These are phyloP conservation scores for Gadus chalcogrammus DNA, from an alignment of 2,113 vertebrate species.

Conservation along the genomic window DNA sequence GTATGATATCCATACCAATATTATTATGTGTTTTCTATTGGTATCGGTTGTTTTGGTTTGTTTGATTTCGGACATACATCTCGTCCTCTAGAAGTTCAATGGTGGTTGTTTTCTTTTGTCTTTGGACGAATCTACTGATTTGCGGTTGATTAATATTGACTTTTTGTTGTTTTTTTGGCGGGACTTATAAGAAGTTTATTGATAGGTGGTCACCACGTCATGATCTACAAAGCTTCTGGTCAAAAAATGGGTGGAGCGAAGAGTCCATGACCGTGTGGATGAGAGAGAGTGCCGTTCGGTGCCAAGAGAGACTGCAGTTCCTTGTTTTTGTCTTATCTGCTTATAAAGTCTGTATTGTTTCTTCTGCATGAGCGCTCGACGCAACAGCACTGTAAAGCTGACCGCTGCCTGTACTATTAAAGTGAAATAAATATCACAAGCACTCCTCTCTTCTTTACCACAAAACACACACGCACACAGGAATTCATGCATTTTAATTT, in stretches of 20 bases:
- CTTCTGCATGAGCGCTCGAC: conserved; percentile 44
- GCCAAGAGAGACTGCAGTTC: conserved; percentile 10
- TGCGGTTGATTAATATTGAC: too few relatives aligned
- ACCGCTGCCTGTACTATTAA: not conserved
- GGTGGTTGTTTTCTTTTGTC: too few relatives aligned
- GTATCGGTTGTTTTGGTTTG: conserved; percentile 10
- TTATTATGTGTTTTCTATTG: not conserved
- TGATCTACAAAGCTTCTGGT: too few relatives aligned
- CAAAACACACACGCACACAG: too few relatives aligned
- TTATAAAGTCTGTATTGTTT: conserved; percentile 22
- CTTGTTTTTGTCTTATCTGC: conserved; percentile 20
- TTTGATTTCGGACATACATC: conserved; percentile 34
- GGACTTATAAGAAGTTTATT: too few relatives aligned
- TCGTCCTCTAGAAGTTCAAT: not conserved
- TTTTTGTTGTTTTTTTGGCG: too few relatives aligned
- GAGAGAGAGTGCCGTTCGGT: conserved; percentile 25
- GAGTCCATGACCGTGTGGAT: conserved; percentile 24
- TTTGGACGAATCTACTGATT: too few relatives aligned
- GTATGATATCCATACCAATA: not conserved
- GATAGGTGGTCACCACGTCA: too few relatives aligned
- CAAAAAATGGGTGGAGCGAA: too few relatives aligned
- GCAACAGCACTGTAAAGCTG: conserved; percentile 30
- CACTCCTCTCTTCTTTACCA: too few relatives aligned
- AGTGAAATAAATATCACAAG: too few relatives aligned
- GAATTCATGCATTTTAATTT: too few relatives aligned